Conservation (phyloP, 2,888 invertebrate species). For the Rhagium mordax region DNA sequence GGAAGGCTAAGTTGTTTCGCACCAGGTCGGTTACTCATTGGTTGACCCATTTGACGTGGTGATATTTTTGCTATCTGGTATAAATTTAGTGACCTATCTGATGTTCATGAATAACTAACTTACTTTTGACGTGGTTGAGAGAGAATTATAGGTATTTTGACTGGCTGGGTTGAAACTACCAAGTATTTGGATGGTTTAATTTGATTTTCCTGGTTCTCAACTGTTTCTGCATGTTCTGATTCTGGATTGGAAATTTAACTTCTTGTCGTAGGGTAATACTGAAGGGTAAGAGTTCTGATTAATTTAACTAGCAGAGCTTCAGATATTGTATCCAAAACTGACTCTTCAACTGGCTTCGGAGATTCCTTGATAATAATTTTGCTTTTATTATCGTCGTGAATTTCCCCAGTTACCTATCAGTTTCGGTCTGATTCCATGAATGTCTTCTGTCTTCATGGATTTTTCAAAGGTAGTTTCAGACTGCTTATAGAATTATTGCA, state of each 20-base stretch:
- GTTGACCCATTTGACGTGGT: slow-evolving; percentile 11
- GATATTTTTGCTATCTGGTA: not conserved
- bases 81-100: not conserved
- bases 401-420: slow-evolving; percentile 62
- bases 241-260: not conserved
- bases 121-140: slow-evolving; percentile 12
- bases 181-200: not conserved
- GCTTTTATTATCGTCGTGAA: slow-evolving; percentile 48
- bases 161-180: not conserved
- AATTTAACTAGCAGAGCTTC: not conserved
- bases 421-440: slow-evolving; percentile 53
- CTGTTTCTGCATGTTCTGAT: not conserved
- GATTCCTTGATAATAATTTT: slow-evolving; percentile 11
- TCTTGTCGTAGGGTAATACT: not conserved
- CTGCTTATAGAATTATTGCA: too few species aligned
- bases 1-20: not conserved
- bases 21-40: not conserved
- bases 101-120: not conserved
- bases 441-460: too few species aligned
- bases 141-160: slow-evolving; percentile 15
- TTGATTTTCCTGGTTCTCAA: not conserved
- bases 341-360: slow-evolving; percentile 18
- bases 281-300: not conserved
- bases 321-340: slow-evolving; percentile 18
- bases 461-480: too few species aligned